Conservation (phyloP, 1,140 invertebrate genomes). For the Diprion similis region DNA sequence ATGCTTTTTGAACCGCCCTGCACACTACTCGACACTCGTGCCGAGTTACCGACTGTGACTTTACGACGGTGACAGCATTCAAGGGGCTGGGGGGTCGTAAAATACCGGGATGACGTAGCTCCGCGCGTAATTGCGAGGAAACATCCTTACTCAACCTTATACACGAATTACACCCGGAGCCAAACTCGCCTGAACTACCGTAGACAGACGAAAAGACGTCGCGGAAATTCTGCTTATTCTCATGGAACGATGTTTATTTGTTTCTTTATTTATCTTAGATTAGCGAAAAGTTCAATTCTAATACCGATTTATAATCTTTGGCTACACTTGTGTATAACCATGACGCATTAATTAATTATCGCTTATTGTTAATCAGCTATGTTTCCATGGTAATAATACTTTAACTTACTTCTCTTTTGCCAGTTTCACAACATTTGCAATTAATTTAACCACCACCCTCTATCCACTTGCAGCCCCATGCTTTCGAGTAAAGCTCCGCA, state of each 20-base stretch:
- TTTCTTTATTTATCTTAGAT: too few species aligned
- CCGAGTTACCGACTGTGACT: background rate
- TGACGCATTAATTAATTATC: too few species aligned
- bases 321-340: too few species aligned
- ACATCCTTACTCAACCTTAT: background rate
- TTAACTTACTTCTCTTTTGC: background rate
- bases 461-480: background rate
- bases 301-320: too few species aligned
- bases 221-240: too few species aligned
- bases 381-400: too few species aligned
- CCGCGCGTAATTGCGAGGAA: background rate
- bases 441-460: slow-evolving; percentile 20
- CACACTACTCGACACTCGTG: background rate
- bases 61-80: slow-evolving; percentile 2
- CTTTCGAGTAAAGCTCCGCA: background rate
- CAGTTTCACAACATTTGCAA: slow-evolving; percentile 18
- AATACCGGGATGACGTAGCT: background rate
- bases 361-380: too few species aligned
- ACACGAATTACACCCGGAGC: too few species aligned
- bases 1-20: background rate
- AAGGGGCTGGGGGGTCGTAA: background rate
- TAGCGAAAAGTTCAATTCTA: too few species aligned
- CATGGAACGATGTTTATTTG: too few species aligned
- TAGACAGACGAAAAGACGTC: too few species aligned
- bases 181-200: too few species aligned